Conservation (phyloP, 2,113 vertebrate species). For the Percina caprodes region DNA sequence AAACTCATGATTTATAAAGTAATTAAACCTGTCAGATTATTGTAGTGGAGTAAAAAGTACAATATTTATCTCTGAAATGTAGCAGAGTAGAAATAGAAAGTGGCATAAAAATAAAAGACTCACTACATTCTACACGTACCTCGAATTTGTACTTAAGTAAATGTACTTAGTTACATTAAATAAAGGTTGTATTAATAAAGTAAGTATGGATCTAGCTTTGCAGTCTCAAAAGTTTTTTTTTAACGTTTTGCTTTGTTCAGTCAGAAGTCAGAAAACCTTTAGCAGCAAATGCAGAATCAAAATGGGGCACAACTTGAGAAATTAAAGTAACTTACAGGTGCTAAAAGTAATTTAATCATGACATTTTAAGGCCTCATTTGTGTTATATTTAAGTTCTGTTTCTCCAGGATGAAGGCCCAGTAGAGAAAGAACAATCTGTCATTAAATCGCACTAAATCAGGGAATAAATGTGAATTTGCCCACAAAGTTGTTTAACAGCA, state of each 20-base stretch:
- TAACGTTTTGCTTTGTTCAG: background rate
- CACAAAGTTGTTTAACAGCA: slow-evolving; percentile 2
- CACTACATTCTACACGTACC: too few relatives aligned
- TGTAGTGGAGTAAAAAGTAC: too few relatives aligned
- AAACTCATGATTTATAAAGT: too few relatives aligned
- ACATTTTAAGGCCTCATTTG: background rate
- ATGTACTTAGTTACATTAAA: background rate
- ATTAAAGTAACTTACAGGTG: background rate
- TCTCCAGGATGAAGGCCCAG: background rate
- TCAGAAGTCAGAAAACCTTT: slow-evolving; percentile 14
- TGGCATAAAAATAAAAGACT: too few relatives aligned
- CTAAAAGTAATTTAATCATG: background rate
- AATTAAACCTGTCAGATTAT: too few relatives aligned
- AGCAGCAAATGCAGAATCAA: slow-evolving; percentile 11
- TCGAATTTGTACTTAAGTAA: too few relatives aligned
- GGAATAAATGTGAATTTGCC: background rate
- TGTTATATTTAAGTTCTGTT: background rate
- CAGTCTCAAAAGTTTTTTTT: too few relatives aligned
- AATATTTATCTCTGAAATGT: too few relatives aligned
- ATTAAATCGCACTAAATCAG: background rate
- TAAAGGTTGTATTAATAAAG: background rate
- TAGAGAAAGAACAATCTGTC: too few relatives aligned
- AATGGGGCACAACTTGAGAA: background rate
- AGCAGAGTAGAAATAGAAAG: too few relatives aligned
- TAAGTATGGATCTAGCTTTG: slow-evolving; percentile 20